Percentiles rank a stretch among this genome's conserved stretches.
phyloP scores from a whole-genome alignment of 2,797 vertebrate species.

The Notoglanidium macrostoma region DNA sequence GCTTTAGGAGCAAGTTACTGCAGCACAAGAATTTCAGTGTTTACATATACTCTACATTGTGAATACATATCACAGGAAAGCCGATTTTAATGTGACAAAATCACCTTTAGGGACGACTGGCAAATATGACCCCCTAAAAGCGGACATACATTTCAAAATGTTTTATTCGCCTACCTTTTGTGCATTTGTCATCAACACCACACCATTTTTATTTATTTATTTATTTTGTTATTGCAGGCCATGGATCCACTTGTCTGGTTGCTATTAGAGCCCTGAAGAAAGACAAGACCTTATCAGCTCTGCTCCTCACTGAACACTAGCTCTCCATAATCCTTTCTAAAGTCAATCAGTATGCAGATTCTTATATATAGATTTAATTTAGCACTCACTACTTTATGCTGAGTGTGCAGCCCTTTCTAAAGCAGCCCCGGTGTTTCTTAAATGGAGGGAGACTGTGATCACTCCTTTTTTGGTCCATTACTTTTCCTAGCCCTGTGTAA shows the following conservation, averaged over 20 bases:
- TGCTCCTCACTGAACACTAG: neutral
- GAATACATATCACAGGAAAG: neutral
- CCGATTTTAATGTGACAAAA: neutral
- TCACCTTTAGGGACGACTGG: neutral
- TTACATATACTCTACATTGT: neutral
- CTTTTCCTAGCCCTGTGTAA: conserved; percentile 33
- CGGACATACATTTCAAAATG: neutral
- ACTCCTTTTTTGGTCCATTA: conserved; percentile 12
- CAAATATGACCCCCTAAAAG: neutral
- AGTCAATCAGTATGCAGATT: conserved; percentile 9
- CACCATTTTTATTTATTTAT: neutral
- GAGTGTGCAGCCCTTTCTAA: conserved; percentile 25
- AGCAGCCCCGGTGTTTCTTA: conserved; percentile 16
- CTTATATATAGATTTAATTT: conserved; percentile 20
- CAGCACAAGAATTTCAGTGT: neutral
- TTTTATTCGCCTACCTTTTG: neutral
- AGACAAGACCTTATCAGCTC: conserved; percentile 7
- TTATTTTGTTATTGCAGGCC: conserved; percentile 59
- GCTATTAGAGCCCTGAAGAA: conserved; percentile 51
- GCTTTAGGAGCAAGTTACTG: neutral
- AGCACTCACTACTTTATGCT: conserved; percentile 22
- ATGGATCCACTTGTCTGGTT: conserved; percentile 53
- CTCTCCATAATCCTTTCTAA: neutral
- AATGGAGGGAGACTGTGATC: conserved; percentile 44
- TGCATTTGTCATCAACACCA: neutral